A percentile compares a stretch with the other conserved stretches of the same genome.
Evolutionary conservation across 2,797 vertebrate genomes (phyloP).

Genomic region (Pseudochirops cupreus): DNA sequence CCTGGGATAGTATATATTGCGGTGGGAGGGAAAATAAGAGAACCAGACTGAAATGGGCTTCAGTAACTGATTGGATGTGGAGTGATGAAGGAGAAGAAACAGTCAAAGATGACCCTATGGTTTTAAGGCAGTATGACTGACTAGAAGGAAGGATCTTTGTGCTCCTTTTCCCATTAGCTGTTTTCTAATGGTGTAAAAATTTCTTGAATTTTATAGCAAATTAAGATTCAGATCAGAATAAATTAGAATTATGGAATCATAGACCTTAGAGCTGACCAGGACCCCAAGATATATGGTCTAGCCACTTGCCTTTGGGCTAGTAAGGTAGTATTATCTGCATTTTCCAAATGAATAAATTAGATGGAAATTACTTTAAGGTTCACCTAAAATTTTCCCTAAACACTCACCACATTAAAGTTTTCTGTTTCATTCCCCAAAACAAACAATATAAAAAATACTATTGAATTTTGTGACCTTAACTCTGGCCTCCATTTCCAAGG

Average conservation of each 20-base stretch:
- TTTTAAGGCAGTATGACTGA: neutral
- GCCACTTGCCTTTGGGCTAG: neutral
- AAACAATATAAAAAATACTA: neutral
- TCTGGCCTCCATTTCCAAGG: neutral
- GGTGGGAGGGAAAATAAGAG: neutral
- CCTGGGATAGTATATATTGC: neutral
- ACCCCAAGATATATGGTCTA: neutral
- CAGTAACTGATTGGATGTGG: neutral
- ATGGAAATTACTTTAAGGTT: neutral
- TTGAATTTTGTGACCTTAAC: neutral
- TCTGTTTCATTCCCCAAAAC: neutral
- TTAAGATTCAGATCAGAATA: neutral
- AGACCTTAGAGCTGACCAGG: neutral
- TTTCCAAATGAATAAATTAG: neutral
- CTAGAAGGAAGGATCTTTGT: neutral
- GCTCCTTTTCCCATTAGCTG: neutral
- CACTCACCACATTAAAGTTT: neutral
- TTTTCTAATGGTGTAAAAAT: neutral
- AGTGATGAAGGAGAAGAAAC: neutral
- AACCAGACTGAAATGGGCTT: neutral
- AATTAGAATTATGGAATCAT: neutral
- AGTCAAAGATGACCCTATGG: neutral
- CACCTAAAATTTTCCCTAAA: constrained; percentile 7
- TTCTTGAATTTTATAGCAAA: constrained; percentile 1
- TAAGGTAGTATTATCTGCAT: neutral